phyloP scores from a whole-genome alignment of 2,113 vertebrate species.

The Dromaius novaehollandiae region DNA sequence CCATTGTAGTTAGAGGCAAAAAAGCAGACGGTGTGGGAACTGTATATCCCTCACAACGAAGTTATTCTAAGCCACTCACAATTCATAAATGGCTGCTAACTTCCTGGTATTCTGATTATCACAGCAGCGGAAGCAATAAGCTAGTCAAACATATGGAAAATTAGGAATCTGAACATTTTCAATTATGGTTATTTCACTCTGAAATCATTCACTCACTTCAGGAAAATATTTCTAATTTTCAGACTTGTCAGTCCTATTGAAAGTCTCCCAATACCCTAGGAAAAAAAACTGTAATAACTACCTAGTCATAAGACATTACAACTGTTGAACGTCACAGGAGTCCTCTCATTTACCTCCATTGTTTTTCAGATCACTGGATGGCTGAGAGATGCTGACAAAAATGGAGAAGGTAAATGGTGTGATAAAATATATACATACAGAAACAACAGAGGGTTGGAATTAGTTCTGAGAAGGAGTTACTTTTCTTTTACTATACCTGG shows the following conservation, averaged over 20 bases:
- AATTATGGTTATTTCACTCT: not conserved
- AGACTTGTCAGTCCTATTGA: not conserved
- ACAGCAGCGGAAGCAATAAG: not conserved
- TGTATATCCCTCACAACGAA: not conserved
- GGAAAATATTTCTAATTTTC: not conserved
- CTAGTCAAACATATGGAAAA: not conserved
- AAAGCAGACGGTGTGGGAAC: not conserved
- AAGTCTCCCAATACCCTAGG: not conserved
- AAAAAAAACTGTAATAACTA: not conserved
- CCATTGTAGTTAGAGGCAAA: not conserved
- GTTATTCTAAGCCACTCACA: not conserved
- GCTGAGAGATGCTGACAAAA: not conserved
- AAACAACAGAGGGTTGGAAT: not conserved
- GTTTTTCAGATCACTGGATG: not conserved
- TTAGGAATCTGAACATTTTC: not conserved
- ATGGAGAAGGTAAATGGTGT: not conserved
- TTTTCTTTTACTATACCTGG: not conserved
- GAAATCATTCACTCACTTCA: not conserved
- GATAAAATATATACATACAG: not conserved
- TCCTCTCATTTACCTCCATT: not conserved
- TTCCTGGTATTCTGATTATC: not conserved
- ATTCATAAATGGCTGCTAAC: not conserved
- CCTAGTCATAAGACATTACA: not conserved
- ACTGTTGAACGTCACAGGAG: not conserved
- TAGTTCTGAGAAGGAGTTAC: not conserved